Evolutionary conservation across 1,140 invertebrate species (phyloP), one percentile per base, ranked within the genome.

Genomic region (Dendrolimus punctatus): DNA sequence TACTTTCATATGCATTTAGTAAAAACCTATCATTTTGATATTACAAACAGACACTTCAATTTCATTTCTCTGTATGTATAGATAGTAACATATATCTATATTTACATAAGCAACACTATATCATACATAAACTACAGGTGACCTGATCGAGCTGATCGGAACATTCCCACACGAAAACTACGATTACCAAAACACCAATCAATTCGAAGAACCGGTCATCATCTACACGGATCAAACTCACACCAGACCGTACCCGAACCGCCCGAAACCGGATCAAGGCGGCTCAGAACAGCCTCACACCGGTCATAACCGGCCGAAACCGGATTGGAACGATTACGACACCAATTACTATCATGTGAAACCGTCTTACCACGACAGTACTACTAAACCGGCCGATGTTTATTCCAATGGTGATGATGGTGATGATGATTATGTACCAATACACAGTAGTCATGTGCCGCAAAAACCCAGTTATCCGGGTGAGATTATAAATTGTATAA

Each of bases 141-240:
- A 91, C 71, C 85, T 89, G 55, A 89, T 90, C 56, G 88, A 90
- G 82, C 79, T 90, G 60, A 88, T 90, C 72, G 88, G 89, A 46
- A 75, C 89, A 73, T 90, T 90, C 67, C 90, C 90, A 59, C 81
- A 88, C 61, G 84, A 89, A 63, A 80, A 68, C 55, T 86, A 73
- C 68, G 77, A 86, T 55, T 77, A 76, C 44, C 79, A 84, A 65
- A 76, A 78, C 64, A 76, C 83, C 51, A 82, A 84, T 53, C 82
- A 85, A 61, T 89, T 87, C 62, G 87, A 85, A 42, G 86, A 89
- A 47, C 89, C 89, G 7, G 82, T 87, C 42, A 84, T 89, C 57
- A 81, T 88, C 50, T 88, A 87, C 76, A 75, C 83, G 51, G 80
- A 88, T 70, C 66, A 63, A 66, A n/a, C 23, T 23, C 23, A 23